These are phyloP conservation scores for Gastrophysa polygoni DNA, from an alignment of 2,888 invertebrate species.

Conservation along the genomic window DNA sequence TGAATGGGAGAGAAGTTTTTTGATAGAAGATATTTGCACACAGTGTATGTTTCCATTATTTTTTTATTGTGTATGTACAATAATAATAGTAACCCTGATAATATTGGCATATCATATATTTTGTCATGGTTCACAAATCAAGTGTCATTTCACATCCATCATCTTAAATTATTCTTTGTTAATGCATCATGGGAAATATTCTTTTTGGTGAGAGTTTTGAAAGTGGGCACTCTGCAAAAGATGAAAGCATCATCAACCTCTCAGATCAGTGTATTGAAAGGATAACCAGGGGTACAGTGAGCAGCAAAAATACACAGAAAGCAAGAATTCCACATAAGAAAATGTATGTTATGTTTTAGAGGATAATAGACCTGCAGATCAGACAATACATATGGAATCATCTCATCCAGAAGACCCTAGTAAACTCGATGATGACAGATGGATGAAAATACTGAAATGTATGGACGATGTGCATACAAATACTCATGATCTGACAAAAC, in stretches of 20 bases:
- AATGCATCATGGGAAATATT: slow-evolving; percentile 33
- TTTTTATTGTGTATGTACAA: no score
- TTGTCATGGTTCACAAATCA: neutral
- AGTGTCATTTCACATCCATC: neutral
- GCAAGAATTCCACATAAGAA: neutral
- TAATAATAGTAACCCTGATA: no score
- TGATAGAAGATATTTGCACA: no score
- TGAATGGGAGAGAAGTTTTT: no score
- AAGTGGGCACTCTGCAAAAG: slow-evolving; percentile 7
- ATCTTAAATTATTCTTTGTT: neutral
- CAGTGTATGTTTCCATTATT: no score
- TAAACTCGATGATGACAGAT: slow-evolving; percentile 30
- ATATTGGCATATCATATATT: neutral
- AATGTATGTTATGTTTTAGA: neutral
- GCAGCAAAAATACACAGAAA: slow-evolving; percentile 13
- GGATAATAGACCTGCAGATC: neutral
- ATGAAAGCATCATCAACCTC: slow-evolving; percentile 46
- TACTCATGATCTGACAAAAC: slow-evolving; percentile 55
- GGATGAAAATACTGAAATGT: slow-evolving; percentile 46
- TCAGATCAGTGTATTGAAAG: slow-evolving; percentile 46
- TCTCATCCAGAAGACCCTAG: slow-evolving; percentile 12
- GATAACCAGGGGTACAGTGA: slow-evolving; percentile 23
- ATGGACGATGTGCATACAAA: slow-evolving; percentile 63
- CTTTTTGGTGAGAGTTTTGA: slow-evolving; percentile 25
- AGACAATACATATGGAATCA: neutral